These are phyloP conservation scores for Drosophila chauvacae DNA, from an alignment of 1,140 invertebrate genomes.

Conservation along the genomic window DNA sequence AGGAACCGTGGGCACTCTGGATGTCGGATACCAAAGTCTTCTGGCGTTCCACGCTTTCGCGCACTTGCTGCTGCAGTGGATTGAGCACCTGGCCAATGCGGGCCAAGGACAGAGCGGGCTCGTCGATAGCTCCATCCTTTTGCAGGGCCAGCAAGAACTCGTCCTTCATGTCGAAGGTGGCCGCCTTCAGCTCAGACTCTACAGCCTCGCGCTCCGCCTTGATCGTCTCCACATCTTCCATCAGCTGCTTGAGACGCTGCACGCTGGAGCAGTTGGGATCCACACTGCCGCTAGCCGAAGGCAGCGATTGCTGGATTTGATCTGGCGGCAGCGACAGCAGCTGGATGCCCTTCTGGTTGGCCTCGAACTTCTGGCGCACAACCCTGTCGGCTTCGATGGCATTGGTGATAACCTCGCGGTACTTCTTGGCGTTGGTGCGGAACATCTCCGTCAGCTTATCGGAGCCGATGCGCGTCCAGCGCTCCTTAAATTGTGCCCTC, in stretches of 20 bases:
- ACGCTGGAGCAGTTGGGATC: conserved; percentile 88
- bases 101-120: conserved; percentile 91
- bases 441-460: conserved; percentile 95
- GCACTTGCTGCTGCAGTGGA: conserved; percentile 92
- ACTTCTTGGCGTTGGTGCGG: conserved; percentile 94
- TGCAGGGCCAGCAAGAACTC: conserved; percentile 92
- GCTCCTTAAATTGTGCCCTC: conserved; percentile 94
- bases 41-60: conserved; percentile 91
- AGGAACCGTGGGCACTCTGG: conserved; percentile 90
- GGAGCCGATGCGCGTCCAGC: conserved; percentile 96
- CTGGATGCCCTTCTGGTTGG: conserved; percentile 92
- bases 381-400: conserved; percentile 91
- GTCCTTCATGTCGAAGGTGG: conserved; percentile 93
- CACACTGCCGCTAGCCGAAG: conserved; percentile 86
- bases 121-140: conserved; percentile 94
- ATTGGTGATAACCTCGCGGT: conserved; percentile 96
- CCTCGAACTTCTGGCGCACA: conserved; percentile 94
- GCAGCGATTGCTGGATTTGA: conserved; percentile 88
- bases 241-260: conserved; percentile 90
- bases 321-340: conserved; percentile 91
- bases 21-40: conserved; percentile 91
- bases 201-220: conserved; percentile 95
- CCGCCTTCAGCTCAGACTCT: conserved; percentile 94
- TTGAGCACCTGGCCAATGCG: conserved; percentile 92
- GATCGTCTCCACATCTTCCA: conserved; percentile 94